Conservation (phyloP, 2,888 invertebrate species). For the Aspidiotus rigidus region DNA sequence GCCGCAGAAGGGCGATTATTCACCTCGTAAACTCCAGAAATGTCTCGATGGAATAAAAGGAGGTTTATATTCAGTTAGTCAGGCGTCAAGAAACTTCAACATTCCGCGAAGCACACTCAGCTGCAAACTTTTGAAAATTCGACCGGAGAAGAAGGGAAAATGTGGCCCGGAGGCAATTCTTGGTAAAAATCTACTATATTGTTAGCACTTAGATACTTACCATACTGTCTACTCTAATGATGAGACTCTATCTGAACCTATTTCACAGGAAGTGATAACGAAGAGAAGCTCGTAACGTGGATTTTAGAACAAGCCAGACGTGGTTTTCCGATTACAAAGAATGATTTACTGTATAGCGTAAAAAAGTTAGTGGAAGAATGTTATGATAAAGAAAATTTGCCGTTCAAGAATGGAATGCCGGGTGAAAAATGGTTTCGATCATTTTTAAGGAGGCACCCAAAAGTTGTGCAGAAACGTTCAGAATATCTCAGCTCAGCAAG, state of each 20-base stretch:
- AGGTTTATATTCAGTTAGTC: too few relatives aligned
- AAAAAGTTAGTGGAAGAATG: not conserved
- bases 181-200: too few relatives aligned
- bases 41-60: too few relatives aligned
- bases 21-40: too few relatives aligned
- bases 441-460: not conserved
- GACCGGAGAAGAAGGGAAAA: not conserved
- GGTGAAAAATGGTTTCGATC: not conserved
- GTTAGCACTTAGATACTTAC: not conserved
- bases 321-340: not conserved
- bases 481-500: not conserved
- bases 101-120: not conserved
- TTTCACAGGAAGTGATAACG: not conserved
- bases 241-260: not conserved
- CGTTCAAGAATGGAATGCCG: not conserved
- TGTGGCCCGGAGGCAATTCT: not conserved
- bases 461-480: not conserved
- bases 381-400: not conserved
- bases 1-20: too few relatives aligned
- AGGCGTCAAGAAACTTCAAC: not conserved
- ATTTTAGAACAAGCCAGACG: not conserved
- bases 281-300: not conserved
- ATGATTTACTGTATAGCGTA: not conserved
- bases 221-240: not conserved
- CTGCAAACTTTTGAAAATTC: not conserved